Evolutionary conservation across 2,113 vertebrate genomes (phyloP).

Genomic region (Strix uralensis): DNA sequence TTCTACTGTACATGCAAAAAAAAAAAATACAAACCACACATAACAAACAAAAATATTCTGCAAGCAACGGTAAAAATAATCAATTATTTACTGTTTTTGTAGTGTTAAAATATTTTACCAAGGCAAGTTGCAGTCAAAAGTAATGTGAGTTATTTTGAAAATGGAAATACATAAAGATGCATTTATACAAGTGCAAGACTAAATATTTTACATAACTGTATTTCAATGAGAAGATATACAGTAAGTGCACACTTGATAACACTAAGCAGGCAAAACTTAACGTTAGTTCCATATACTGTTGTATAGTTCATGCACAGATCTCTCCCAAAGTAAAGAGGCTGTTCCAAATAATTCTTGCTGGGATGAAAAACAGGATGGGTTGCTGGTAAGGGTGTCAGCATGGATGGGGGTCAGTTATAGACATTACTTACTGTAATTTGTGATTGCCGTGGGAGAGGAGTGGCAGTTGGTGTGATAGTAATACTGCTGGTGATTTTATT

Average conservation of each 20-base stretch:
- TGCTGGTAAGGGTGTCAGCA: slow-evolving; percentile 73
- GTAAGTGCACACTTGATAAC: slow-evolving; percentile 88
- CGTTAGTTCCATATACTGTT: slow-evolving; percentile 72
- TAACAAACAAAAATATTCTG: slow-evolving; percentile 75
- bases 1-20: slow-evolving; percentile 71
- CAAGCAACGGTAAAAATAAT: slow-evolving; percentile 77
- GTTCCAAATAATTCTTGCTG: slow-evolving; percentile 69
- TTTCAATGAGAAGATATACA: slow-evolving; percentile 86
- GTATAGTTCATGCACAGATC: slow-evolving; percentile 84
- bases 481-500: slow-evolving; percentile 98
- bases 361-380: slow-evolving; percentile 66
- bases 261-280: slow-evolving; percentile 79
- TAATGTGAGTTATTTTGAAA: slow-evolving; percentile 79
- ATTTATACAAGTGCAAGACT: slow-evolving; percentile 87
- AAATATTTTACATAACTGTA: slow-evolving; percentile 84
- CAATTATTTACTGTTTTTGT: slow-evolving; percentile 82
- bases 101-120: slow-evolving; percentile 81
- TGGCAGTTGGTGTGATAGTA: slow-evolving; percentile 93
- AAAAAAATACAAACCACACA: slow-evolving; percentile 59
- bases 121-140: slow-evolving; percentile 78
- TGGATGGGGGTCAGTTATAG: slow-evolving; percentile 83
- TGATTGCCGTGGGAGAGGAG: slow-evolving; percentile 90
- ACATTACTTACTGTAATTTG: slow-evolving; percentile 99
- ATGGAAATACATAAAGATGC: slow-evolving; percentile 84
- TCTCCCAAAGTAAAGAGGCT: slow-evolving; percentile 72